Evolutionary conservation across 2,888 invertebrate species (phyloP).

Genomic region (Aphodius sticticus): DNA sequence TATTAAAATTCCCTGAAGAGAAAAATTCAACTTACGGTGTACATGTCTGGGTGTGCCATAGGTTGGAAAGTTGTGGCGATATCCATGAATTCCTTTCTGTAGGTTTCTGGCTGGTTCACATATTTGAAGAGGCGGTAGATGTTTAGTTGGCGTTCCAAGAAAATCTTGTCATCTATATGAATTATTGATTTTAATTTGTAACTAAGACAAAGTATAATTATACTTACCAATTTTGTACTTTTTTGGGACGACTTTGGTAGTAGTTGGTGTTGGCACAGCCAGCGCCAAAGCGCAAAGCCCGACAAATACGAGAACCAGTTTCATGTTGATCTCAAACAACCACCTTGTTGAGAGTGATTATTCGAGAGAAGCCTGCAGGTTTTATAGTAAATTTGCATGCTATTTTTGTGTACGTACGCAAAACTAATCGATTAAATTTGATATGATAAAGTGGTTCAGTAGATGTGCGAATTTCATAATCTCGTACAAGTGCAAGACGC

Average conservation of each 20-base stretch:
- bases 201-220: constrained; percentile 56
- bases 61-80: constrained; percentile 66
- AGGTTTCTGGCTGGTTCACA: constrained; percentile 69
- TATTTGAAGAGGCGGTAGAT: constrained; percentile 68
- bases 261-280: constrained; percentile 53
- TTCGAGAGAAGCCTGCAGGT: neutral
- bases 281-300: constrained; percentile 35
- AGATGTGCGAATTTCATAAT: no score
- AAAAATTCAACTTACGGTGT: constrained; percentile 39
- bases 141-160: constrained; percentile 55
- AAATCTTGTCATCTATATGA: constrained; percentile 41
- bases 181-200: neutral
- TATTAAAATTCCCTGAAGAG: neutral
- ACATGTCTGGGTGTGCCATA: constrained; percentile 60
- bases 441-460: no score
- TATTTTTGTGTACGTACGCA: constrained; percentile 61
- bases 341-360: neutral
- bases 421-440: constrained; percentile 59
- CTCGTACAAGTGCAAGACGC: no score
- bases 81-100: constrained; percentile 63
- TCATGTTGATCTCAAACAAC: constrained; percentile 24
- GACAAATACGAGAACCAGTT: constrained; percentile 28
- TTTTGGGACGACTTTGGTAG: constrained; percentile 50
- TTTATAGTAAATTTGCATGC: neutral
- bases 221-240: constrained; percentile 59